These are phyloP conservation scores for Podabrus alpinus DNA, from an alignment of 2,888 invertebrate species.

Conservation along the genomic window DNA sequence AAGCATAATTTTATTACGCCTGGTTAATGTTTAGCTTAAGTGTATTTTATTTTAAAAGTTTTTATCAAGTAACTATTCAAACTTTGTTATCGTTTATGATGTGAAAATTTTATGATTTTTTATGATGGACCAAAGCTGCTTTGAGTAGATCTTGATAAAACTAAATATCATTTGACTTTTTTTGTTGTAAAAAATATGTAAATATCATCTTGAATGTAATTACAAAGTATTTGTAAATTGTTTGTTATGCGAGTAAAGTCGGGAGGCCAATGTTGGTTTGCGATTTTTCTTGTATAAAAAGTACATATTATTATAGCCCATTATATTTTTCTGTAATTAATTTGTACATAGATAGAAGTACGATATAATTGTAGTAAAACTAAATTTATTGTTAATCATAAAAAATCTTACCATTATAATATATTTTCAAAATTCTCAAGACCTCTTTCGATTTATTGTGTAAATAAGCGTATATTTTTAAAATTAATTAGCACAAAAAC, in stretches of 20 bases:
- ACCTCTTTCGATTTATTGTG: not conserved
- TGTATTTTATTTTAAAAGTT: not conserved
- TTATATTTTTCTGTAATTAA: conserved; percentile 32
- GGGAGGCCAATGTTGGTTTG: no score
- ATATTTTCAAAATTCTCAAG: not conserved
- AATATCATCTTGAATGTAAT: conserved; percentile 16
- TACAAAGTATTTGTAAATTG: not conserved
- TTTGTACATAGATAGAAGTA: conserved; percentile 25
- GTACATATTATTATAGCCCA: not conserved
- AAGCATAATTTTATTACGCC: not conserved
- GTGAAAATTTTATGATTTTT: conserved; percentile 35
- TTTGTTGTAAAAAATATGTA: conserved; percentile 51
- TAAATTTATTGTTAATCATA: not conserved
- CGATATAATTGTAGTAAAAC: conserved; percentile 1
- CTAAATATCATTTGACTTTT: conserved; percentile 36
- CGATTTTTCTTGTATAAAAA: not conserved
- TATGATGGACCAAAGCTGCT: conserved; percentile 50
- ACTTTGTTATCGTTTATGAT: not conserved
- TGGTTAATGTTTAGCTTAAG: not conserved
- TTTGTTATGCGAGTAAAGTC: not conserved
- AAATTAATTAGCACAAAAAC: conserved; percentile 16
- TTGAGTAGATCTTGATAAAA: conserved; percentile 31
- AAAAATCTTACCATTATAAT: not conserved
- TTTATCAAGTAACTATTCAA: not conserved
- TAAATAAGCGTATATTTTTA: not conserved